Percentiles rank a stretch among this genome's conserved stretches.
Evolutionary conservation across 2,797 vertebrate genomes (phyloP).

Genomic region (Eidolon dupreanum): DNA sequence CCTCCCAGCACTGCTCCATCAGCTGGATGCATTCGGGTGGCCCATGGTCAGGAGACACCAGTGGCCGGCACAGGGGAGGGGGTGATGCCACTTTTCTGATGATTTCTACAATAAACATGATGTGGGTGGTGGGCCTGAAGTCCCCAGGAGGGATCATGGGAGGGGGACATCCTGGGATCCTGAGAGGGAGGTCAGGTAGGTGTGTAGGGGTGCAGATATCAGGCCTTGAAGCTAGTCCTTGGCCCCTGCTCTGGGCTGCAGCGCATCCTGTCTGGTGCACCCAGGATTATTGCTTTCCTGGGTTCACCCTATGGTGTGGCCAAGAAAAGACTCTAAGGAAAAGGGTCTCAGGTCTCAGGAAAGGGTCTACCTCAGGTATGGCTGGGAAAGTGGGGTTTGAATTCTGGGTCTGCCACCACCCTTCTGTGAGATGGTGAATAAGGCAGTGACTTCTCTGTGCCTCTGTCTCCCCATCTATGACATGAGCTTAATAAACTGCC

Average conservation of each 20-base stretch:
- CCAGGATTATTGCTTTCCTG: not conserved
- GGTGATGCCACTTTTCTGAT: slow-evolving; percentile 89
- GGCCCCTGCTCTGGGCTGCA: not conserved
- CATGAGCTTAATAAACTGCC: not conserved
- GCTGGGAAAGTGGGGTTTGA: not conserved
- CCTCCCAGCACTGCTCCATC: slow-evolving; percentile 95
- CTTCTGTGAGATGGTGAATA: not conserved
- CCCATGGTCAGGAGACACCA: slow-evolving; percentile 88
- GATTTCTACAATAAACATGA: slow-evolving; percentile 86
- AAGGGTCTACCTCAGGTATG: not conserved
- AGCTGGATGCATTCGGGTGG: slow-evolving; percentile 92
- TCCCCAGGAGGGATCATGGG: not conserved
- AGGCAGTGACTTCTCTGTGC: not conserved
- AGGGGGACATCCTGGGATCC: not conserved
- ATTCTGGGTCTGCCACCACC: not conserved
- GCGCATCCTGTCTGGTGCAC: not conserved
- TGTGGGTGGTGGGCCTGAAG: not conserved
- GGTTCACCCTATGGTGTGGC: not conserved
- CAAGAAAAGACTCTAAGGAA: not conserved
- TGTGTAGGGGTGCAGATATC: too few relatives aligned
- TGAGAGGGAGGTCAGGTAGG: too few relatives aligned
- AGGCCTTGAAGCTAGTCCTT: not conserved
- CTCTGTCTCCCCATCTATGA: not conserved
- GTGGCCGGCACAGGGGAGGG: slow-evolving; percentile 89
- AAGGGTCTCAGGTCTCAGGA: not conserved